These are phyloP conservation scores for Girardia tigrina DNA, from an alignment of 2,888 invertebrate species.

Conservation along the genomic window DNA sequence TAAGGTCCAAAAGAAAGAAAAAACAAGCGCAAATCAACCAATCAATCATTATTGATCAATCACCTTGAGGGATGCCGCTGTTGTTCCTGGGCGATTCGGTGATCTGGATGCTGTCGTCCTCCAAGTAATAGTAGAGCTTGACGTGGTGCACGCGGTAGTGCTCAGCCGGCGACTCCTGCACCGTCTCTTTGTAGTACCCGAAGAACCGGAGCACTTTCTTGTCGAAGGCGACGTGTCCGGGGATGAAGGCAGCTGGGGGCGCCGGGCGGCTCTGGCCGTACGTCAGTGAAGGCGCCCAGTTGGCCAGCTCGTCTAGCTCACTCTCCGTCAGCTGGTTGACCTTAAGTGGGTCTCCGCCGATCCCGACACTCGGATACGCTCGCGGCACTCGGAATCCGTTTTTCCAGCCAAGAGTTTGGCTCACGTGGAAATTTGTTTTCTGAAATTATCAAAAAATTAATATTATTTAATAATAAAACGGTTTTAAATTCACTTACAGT, in stretches of 20 bases:
- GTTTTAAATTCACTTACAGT: constrained; percentile 46
- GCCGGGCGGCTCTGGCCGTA: constrained; percentile 50
- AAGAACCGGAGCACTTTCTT: constrained; percentile 59
- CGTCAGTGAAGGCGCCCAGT: constrained; percentile 50
- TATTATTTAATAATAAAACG: constrained; percentile 12
- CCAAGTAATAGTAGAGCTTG: constrained; percentile 49
- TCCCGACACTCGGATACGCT: constrained; percentile 43
- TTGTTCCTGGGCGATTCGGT: constrained; percentile 50
- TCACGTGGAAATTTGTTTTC: constrained; percentile 47
- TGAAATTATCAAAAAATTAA: constrained; percentile 39
- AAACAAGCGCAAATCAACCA: too few species aligned
- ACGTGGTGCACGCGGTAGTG: constrained; percentile 58
- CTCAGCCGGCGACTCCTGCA: constrained; percentile 60
- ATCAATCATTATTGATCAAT: too few species aligned
- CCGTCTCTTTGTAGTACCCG: constrained; percentile 68
- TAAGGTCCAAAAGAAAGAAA: too few species aligned
- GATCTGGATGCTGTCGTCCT: constrained; percentile 50
- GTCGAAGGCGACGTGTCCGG: constrained; percentile 51
- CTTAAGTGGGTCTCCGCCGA: constrained; percentile 45
- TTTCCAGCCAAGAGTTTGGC: constrained; percentile 47
- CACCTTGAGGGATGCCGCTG: constrained; percentile 51
- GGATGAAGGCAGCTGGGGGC: constrained; percentile 49
- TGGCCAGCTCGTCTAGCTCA: constrained; percentile 49
- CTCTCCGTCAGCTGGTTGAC: constrained; percentile 47
- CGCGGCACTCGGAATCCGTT: constrained; percentile 47